Base-by-base conservation (phyloP, 2,113 vertebrate species). In the Pica pica region DNA sequence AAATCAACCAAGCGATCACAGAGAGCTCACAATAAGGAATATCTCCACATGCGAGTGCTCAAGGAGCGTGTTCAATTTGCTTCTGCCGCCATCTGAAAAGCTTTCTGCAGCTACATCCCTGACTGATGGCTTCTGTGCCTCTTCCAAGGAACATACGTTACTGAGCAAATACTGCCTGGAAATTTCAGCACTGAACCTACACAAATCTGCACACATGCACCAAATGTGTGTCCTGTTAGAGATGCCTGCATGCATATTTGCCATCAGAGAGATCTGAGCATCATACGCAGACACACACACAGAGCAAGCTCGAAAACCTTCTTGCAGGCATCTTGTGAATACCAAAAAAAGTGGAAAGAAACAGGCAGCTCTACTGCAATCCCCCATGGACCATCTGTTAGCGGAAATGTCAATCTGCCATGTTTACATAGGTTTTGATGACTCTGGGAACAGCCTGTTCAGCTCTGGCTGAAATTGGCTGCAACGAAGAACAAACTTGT, bases 391-490 rank as follows among this genome's bases (percentile, higher is more conserved):
- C 92, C 95, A 97, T 95, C 96, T 95, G 96, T 96, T 94, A 96
- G 94, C 56, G 83, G 96, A 90, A 96, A 96, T 60, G 96, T 97
- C 96, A 97, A 96, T 97, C 96, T 97, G 96, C 94, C 93, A 55
- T 97, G 96, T 97, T 97, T 97, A 97, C 94, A 96, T 75, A 96
- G 95, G 96, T 95, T 96, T 96, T 94, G 96, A 97, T 95, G 96
- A 94, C 96, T 96, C 94, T 93, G 95, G 96, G 95, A 97, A 97
- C 96, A 96, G 95, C 90, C 95, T 96, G 93, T 73, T 96, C 93
- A 44, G 95, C 93, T 95, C 95, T 75, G 95, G 95, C 93, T 97
- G 94, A 96, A 97, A 96, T 95, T 96, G 95, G 95, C 96, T 97
- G 96, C 90, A 95, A 96, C 0, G 76, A 93, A 95, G 95, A 96